Conservation (phyloP, 2,113 vertebrate species). For the Tonatia bakeri region DNA sequence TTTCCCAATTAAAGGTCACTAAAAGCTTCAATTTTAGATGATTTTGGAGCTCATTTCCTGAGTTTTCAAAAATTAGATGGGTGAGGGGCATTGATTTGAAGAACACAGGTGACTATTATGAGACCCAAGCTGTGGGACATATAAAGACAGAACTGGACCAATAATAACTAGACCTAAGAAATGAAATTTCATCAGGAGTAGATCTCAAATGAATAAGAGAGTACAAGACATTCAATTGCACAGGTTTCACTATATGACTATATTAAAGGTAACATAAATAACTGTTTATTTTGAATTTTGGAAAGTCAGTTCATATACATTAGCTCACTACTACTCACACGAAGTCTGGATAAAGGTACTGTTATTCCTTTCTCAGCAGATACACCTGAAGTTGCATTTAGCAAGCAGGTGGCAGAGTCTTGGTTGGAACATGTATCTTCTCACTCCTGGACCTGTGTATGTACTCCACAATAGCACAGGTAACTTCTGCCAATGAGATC, state of each 20-base stretch:
- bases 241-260: not conserved
- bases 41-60: not conserved
- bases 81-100: not conserved
- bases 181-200: not conserved
- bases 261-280: not conserved
- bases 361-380: not conserved
- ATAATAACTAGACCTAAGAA: not conserved
- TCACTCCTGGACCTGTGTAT: not conserved
- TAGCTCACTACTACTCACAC: not conserved
- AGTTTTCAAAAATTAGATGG: not conserved
- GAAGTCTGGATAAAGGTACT: not conserved
- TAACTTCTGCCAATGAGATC: not conserved
- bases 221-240: not conserved
- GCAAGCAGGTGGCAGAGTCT: not conserved
- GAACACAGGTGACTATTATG: not conserved
- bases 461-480: not conserved
- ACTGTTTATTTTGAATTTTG: not conserved
- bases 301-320: not conserved
- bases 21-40: not conserved
- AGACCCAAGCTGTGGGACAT: not conserved
- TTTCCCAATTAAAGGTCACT: not conserved
- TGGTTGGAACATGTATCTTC: not conserved
- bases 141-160: not conserved
- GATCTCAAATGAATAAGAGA: not conserved
- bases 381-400: not conserved